Evolutionary conservation across 2,113 vertebrate species (phyloP).

Genomic region (Cnemophilus loriae): DNA sequence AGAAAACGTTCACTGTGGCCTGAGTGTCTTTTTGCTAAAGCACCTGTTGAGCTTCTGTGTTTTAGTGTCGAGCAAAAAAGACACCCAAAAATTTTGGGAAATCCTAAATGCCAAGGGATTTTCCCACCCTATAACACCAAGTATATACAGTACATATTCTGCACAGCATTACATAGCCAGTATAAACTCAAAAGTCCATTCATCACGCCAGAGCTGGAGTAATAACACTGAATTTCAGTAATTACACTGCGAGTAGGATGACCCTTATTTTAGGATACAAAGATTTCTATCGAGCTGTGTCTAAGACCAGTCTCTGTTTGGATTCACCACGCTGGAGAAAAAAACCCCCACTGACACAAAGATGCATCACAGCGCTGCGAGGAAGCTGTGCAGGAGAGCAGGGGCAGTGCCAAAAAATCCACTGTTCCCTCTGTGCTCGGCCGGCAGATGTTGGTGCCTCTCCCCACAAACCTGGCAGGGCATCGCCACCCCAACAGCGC

Average conservation of each 20-base stretch:
- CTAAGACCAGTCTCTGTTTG: not conserved
- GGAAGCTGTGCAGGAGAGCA: not conserved
- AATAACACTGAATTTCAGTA: not conserved
- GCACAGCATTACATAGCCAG: not conserved
- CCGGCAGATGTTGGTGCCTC: not conserved
- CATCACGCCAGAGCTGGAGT: fast-evolving
- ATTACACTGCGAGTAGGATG: not conserved
- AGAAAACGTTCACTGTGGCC: not conserved
- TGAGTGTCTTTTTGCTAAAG: not conserved
- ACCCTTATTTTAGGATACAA: not conserved
- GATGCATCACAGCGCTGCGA: not conserved
- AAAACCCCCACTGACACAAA: not conserved
- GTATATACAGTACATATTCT: not conserved
- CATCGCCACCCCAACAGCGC: fast-evolving
- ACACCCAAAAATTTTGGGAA: not conserved
- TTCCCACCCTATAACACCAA: not conserved
- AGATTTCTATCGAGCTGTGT: not conserved
- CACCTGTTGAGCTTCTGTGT: not conserved
- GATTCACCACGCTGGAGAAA: not conserved
- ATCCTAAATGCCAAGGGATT: not conserved
- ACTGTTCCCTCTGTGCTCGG: not conserved
- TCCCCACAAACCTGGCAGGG: not conserved
- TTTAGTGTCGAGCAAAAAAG: not conserved
- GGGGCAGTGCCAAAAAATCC: not conserved
- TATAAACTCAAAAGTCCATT: not conserved